Conservation (phyloP, 2,113 vertebrate genomes). For the Pluvialis apricaria region DNA sequence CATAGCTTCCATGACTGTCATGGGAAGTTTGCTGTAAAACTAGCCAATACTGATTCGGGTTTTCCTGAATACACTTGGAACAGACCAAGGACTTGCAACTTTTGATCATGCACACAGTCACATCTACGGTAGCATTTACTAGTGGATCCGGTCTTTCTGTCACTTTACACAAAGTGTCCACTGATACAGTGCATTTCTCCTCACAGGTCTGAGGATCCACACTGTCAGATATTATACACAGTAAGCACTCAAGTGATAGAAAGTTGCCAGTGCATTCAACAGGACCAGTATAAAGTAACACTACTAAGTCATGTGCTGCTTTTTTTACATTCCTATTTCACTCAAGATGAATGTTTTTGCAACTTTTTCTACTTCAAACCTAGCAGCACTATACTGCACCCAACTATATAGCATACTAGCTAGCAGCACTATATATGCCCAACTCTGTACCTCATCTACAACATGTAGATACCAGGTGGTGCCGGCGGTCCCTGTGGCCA, state of each 20-base stretch:
- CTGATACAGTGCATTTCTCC: neutral
- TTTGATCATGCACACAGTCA: neutral
- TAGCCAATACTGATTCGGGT: neutral
- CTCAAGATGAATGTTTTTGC: neutral
- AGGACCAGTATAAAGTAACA: neutral
- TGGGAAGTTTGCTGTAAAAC: neutral
- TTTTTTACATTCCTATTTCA: neutral
- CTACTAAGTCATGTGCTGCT: neutral
- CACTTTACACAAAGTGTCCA: neutral
- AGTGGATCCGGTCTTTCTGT: neutral
- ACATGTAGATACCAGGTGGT: neutral
- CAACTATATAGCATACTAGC: neutral
- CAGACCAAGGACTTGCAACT: neutral
- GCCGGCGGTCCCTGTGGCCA: neutral
- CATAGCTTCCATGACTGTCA: neutral
- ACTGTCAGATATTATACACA: neutral
- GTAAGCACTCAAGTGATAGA: neutral
- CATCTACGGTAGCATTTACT: neutral
- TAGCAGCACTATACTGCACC: neutral
- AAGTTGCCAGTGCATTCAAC: neutral
- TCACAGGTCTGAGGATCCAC: neutral
- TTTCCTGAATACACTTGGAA: neutral
- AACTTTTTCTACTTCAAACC: neutral
- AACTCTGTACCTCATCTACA: neutral
- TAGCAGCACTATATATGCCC: neutral